Evolutionary conservation across 2,888 invertebrate species (phyloP).

Genomic region (Meandrusa payeni): DNA sequence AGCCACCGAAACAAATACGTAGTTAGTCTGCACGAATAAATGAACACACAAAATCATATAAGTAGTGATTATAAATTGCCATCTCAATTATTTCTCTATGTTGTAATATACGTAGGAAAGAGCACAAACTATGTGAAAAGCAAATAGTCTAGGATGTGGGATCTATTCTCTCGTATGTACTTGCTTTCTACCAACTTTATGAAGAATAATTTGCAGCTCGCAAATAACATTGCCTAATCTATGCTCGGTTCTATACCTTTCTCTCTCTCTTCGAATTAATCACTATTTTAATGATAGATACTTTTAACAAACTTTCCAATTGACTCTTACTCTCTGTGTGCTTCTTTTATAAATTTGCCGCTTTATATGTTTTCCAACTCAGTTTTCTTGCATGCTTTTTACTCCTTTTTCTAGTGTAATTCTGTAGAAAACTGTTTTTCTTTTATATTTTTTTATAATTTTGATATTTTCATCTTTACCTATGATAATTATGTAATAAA

Average conservation of each 20-base stretch:
- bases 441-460: neutral
- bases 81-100: too few species aligned
- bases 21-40: constrained; percentile 57
- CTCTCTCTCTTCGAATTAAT: constrained; percentile 62
- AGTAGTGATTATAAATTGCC: constrained; percentile 38
- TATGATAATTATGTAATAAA: too few species aligned
- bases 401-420: constrained; percentile 2
- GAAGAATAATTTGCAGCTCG: constrained; percentile 57
- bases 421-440: neutral
- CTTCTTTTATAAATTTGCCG: constrained; percentile 33
- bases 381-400: constrained; percentile 13
- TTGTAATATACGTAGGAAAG: constrained; percentile 49
- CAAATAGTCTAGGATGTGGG: constrained; percentile 50
- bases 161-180: constrained; percentile 46
- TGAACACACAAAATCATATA: constrained; percentile 39
- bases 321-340: constrained; percentile 40
- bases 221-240: constrained; percentile 79
- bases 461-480: too few species aligned
- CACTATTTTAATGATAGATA: constrained; percentile 41
- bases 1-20: constrained; percentile 67
- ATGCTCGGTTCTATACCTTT: constrained; percentile 65
- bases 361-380: constrained; percentile 18
- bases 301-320: constrained; percentile 38
- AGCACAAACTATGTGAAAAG: constrained; percentile 55
- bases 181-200: constrained; percentile 26